phyloP scores from a whole-genome alignment of 64 coral and sea anemone genomes.

The Acropora tenuis region DNA sequence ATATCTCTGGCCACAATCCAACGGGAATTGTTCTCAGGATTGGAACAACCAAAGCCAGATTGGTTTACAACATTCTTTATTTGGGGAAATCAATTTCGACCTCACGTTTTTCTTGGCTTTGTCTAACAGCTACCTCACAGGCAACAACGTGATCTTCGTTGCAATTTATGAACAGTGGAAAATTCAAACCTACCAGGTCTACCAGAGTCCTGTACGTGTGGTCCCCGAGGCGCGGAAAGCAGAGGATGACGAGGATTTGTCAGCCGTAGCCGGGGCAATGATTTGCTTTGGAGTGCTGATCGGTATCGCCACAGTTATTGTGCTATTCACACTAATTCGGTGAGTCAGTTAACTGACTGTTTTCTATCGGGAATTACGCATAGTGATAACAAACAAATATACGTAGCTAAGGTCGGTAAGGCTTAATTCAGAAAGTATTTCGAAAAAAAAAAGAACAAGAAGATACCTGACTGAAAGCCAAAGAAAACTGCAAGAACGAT shows the following conservation, averaged over 20 bases:
- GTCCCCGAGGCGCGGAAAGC: not conserved
- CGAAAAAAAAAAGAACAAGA: no score
- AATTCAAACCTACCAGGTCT: conserved; percentile 46
- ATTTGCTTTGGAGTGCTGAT: conserved; percentile 78
- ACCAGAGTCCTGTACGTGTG: not conserved
- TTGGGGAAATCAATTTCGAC: no score
- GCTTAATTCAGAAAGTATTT: no score
- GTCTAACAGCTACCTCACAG: not conserved
- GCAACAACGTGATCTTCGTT: not conserved
- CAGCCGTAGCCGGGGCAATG: conserved; percentile 63
- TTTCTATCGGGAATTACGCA: not conserved
- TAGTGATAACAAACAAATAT: not conserved
- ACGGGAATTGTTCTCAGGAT: no score
- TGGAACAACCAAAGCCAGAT: no score
- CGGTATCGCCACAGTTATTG: conserved; percentile 72
- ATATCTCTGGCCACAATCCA: no score
- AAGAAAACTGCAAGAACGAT: no score
- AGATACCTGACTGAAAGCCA: no score
- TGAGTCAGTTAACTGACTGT: conserved; percentile 8
- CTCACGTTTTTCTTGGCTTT: not conserved
- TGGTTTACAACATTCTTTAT: no score
- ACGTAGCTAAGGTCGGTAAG: no score
- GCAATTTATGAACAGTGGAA: conserved; percentile 56
- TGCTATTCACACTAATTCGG: conserved; percentile 77
- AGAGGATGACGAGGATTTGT: conserved; percentile 25